phyloP scores from a whole-genome alignment of 2,888 invertebrate genomes.

The Drosophila picticornis region DNA sequence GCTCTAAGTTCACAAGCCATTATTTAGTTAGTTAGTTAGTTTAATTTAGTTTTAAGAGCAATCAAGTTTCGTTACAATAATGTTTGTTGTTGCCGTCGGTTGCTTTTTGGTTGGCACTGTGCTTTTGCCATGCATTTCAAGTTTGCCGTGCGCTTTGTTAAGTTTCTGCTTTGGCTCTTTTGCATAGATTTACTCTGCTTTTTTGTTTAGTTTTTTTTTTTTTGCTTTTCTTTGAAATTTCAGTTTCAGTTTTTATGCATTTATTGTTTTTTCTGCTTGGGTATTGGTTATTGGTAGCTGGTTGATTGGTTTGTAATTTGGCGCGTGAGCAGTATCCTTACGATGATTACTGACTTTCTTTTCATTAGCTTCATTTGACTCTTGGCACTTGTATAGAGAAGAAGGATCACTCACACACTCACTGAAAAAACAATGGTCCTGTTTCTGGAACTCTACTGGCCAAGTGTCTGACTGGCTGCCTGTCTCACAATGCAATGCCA shows the following conservation, averaged over 20 bases:
- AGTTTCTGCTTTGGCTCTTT: constrained; percentile 40
- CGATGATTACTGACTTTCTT: not conserved
- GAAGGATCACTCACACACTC: constrained; percentile 24
- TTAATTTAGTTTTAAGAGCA: constrained; percentile 12
- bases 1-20: not conserved
- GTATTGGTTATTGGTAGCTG: not conserved
- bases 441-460: constrained; percentile 28
- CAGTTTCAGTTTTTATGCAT: constrained; percentile 8
- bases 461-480: constrained; percentile 54
- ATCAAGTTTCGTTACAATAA: constrained; percentile 9
- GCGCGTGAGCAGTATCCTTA: constrained; percentile 23
- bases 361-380: not conserved
- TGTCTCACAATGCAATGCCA: constrained; percentile 78
- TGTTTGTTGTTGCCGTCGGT: constrained; percentile 13
- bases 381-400: not conserved
- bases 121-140: constrained; percentile 53
- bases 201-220: not conserved
- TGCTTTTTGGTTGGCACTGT: constrained; percentile 25
- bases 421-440: constrained; percentile 20
- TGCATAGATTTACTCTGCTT: constrained; percentile 22
- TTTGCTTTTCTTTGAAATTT: constrained; percentile 13
- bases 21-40: not conserved
- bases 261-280: not conserved
- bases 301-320: constrained; percentile 30
- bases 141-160: constrained; percentile 42